phyloP scores from a whole-genome alignment of 2,797 vertebrate genomes.

The Diplodus puntazzo region DNA sequence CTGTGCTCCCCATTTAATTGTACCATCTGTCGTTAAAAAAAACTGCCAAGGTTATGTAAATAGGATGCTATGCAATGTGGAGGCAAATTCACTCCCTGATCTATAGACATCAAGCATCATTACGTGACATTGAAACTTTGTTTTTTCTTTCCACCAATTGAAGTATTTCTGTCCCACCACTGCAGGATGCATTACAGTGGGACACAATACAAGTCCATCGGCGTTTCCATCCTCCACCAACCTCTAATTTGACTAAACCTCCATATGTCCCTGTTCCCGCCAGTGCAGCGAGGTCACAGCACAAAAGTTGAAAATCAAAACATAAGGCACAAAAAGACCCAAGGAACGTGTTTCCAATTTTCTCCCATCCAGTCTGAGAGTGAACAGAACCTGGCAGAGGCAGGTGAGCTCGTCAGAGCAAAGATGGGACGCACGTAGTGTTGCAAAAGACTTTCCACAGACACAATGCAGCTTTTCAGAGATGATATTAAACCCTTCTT shows the following conservation, averaged over 20 bases:
- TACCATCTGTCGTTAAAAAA: slow-evolving; percentile 77
- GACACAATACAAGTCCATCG: neutral
- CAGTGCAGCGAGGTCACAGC: slow-evolving; percentile 18
- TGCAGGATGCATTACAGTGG: neutral
- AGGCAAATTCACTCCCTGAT: slow-evolving; percentile 46
- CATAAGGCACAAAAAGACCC: slow-evolving; percentile 38
- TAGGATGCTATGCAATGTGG: slow-evolving; percentile 51
- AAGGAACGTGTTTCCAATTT: slow-evolving; percentile 55
- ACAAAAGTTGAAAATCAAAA: slow-evolving; percentile 5
- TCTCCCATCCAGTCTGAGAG: slow-evolving; percentile 40
- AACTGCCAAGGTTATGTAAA: slow-evolving; percentile 79
- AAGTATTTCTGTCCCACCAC: neutral
- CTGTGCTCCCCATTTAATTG: slow-evolving; percentile 80
- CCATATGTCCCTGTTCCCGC: neutral
- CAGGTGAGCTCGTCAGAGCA: slow-evolving; percentile 56
- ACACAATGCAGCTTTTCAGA: neutral
- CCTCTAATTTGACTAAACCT: slow-evolving; percentile 15
- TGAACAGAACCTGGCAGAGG: slow-evolving; percentile 51
- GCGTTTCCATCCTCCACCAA: slow-evolving; percentile 11
- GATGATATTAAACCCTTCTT: slow-evolving; percentile 18
- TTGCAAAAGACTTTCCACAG: slow-evolving; percentile 33
- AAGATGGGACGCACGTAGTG: slow-evolving; percentile 33
- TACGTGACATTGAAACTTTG: slow-evolving; percentile 62
- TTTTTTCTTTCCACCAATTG: slow-evolving; percentile 36
- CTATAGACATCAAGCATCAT: slow-evolving; percentile 41